Evolutionary conservation across 37 sponge, comb jelly and placozoan genomes (phyloP).

Genomic region (Dysidea cf. avara): DNA sequence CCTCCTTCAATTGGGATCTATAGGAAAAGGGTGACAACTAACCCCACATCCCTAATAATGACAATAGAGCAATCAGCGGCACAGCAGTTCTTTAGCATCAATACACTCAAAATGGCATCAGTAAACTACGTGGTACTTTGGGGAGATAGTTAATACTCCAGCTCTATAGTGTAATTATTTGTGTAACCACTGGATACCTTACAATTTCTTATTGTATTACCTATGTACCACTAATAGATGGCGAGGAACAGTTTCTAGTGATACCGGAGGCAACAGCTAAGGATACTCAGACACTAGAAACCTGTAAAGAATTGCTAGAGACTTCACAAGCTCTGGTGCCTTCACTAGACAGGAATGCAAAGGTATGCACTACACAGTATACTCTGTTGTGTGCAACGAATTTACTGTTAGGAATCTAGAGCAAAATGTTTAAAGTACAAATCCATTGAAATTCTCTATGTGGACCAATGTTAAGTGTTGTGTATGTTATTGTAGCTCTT

Average conservation of each 20-base stretch:
- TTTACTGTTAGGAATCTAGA: neutral
- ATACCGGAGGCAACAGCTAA: slow-evolving; percentile 28
- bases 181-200: too few relatives aligned
- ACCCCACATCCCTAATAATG: slow-evolving; percentile 19
- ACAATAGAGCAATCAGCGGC: slow-evolving; percentile 38
- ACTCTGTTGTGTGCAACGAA: neutral
- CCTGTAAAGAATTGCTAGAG: slow-evolving; percentile 30
- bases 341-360: slow-evolving; percentile 54
- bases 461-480: neutral
- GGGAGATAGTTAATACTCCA: too few relatives aligned
- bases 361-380: too few relatives aligned
- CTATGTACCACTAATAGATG: slow-evolving; percentile 19
- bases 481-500: slow-evolving; percentile 33
- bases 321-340: slow-evolving; percentile 39
- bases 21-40: slow-evolving; percentile 42
- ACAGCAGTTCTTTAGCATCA: slow-evolving; percentile 49
- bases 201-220: neutral
- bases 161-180: too few relatives aligned
- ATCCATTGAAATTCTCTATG: neutral
- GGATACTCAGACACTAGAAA: slow-evolving; percentile 6
- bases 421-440: too few relatives aligned
- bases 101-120: slow-evolving; percentile 38
- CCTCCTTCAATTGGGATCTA: slow-evolving; percentile 13
- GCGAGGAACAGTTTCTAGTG: slow-evolving; percentile 56
- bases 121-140: too few relatives aligned